Base-by-base conservation (phyloP, 2,888 invertebrate species). In the Philaethria dido region DNA sequence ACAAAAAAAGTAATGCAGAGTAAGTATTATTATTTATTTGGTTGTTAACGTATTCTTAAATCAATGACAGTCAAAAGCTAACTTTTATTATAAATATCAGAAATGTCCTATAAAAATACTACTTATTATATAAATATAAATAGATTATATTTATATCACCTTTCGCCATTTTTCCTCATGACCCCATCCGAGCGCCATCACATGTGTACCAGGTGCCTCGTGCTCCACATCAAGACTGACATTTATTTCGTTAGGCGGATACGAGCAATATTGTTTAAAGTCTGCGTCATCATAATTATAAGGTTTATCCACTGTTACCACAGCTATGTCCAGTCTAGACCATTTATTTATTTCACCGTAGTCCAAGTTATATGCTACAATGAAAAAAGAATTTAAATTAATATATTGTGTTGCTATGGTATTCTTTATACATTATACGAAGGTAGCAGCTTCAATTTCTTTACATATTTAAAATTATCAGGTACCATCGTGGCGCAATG, bases 311-410 rank as follows among this genome's bases (percentile, higher is more conserved):
- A 86, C 85, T 73, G 79, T 77, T 0, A 74, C 80, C 1, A 84
- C 62, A 0, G 81, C 86, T 64, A 87, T 82, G 60, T 87, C 86
- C n/a, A 80, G 72, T 2, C 68, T 62, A 0, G 82, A 72, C 87
- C 87, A 87, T 25, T 76, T 73, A 13, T 79, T 79, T 11, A 83
- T 59, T 14, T 72, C 71, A 0, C 69, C 63, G 54, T 76, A 81
- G 20, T 75, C 71, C 5, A 85, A 74, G 4, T 78, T 68, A 66
- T 85, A 86, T 5, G 64, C 86, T 86, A 71, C 14, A 78, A 76
- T 22, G 9, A 39, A 50, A 25, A 8, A n/a, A n/a, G 2, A n/a
- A 16, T 3, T n/a, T 9, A 52, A 13, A 0, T 16, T 0, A 52
- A 29, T 11, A 33, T 5, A 11, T n/a, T n/a, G n/a, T 52, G 4